These are phyloP conservation scores for Rhinopomastus cyanomelas DNA, from an alignment of 2,113 vertebrate genomes.

Conservation along the genomic window DNA sequence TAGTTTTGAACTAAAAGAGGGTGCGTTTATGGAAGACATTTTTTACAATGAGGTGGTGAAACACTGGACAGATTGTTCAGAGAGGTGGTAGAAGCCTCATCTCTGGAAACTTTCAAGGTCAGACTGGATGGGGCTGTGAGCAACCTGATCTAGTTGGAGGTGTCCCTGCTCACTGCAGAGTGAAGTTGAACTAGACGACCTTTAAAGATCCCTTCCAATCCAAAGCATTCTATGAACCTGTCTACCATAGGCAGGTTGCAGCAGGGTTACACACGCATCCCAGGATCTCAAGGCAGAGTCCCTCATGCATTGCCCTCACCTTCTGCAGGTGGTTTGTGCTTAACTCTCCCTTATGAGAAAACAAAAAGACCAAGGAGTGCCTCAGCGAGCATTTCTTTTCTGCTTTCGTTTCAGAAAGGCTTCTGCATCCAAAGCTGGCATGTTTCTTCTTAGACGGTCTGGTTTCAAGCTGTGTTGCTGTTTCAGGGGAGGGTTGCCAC, in stretches of 20 bases:
- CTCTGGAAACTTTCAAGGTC: too few relatives aligned
- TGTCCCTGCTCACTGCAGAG: too few relatives aligned
- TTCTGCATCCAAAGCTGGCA: neutral
- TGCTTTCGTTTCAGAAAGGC: neutral
- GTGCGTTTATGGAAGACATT: too few relatives aligned
- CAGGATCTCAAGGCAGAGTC: neutral
- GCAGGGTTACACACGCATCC: rapidly evolving
- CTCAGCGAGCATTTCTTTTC: neutral
- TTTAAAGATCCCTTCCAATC: too few relatives aligned
- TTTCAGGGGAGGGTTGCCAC: neutral
- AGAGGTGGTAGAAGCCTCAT: too few relatives aligned
- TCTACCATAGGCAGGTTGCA: neutral
- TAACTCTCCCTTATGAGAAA: neutral
- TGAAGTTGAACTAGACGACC: too few relatives aligned
- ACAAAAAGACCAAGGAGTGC: neutral
- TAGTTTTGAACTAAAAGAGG: too few relatives aligned
- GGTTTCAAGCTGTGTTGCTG: neutral
- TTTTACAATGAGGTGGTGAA: too few relatives aligned
- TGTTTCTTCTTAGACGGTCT: neutral
- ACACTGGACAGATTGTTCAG: too few relatives aligned
- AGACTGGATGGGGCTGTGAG: too few relatives aligned
- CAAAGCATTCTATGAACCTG: neutral
- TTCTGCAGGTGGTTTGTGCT: neutral
- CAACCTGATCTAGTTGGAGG: too few relatives aligned
- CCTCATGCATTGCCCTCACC: neutral